Base-by-base conservation (phyloP, 2,888 invertebrate genomes). In the Zeuzera pyrina region DNA sequence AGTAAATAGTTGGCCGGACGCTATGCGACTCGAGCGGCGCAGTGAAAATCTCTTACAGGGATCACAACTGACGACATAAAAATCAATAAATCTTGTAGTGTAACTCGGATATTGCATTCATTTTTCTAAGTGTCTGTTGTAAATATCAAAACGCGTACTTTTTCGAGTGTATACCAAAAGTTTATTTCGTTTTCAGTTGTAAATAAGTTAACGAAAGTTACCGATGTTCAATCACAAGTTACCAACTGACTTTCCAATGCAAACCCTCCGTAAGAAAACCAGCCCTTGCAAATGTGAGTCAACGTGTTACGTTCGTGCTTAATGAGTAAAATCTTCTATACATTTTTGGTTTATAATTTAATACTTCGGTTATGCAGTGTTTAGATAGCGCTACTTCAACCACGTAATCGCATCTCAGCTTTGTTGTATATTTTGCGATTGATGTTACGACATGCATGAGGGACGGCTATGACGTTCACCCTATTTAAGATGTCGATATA, bases 261-360 rank as follows among this genome's bases (percentile, higher is more conserved):
- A 95, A 90, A 94, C 94, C 65, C 87, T 95, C 79, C 88, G 95
- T 76, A 94, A 94, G 87, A 93, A 93, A 88, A 94, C 93, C 70
- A 94, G 94, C 86, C 94, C 94, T 72, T 91, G 93, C 85, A 94
- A 95, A 89, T 94, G 94, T 94, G 87, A 94, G 94, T 93, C 52
- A 52, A 49, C 54, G 52, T 61, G 54, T 52, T 28, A 8, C 12
- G 25, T 25, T 12, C 13, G 15, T 6, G 14, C 28, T 12, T n/a
- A n/a, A 14, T n/a, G 7, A 12, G 11, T 8, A 10, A 13, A 13
- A 5, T 10, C 12, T 15, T 16, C 10, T 21, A 12, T 10, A 43
- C 47, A 50, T 42, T 49, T 45, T 45, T 49, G 52, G 50, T 49
- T 12, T 48, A 57, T 54, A 49, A 42, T 45, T 45, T 46, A 42